phyloP scores from a whole-genome alignment of 2,797 vertebrate genomes.

The Erithacus rubecula region DNA sequence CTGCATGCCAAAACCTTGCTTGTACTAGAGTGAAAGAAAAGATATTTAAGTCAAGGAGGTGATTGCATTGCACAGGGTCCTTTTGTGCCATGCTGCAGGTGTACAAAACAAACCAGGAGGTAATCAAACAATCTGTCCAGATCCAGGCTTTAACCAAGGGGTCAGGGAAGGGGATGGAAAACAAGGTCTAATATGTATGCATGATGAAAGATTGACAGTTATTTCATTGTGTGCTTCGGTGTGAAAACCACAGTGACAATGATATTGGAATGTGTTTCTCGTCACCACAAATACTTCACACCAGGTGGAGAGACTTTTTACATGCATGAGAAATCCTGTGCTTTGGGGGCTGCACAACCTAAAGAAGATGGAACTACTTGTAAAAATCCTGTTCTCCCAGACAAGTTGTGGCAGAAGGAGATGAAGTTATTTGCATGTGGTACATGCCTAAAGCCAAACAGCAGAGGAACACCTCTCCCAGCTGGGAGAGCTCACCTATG shows the following conservation, averaged over 20 bases:
- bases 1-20: neutral
- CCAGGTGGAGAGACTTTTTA: neutral
- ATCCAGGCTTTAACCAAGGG: neutral
- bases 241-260: neutral
- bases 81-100: neutral
- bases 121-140: neutral
- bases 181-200: neutral
- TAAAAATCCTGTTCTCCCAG: conserved; percentile 42
- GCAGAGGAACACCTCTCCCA: neutral
- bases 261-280: neutral
- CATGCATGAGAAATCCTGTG: neutral
- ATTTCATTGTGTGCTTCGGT: neutral
- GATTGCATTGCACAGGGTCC: neutral
- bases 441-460: conserved; percentile 13
- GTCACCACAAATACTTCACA: rapidly evolving
- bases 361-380: neutral
- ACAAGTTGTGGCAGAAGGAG: neutral
- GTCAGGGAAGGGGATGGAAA: neutral
- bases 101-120: neutral
- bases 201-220: neutral
- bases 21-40: neutral
- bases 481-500: neutral
- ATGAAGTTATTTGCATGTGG: neutral
- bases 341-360: neutral
- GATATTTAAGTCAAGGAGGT: rapidly evolving